A percentile compares a stretch with the other conserved stretches of the same genome.
Evolutionary conservation across 2,797 vertebrate genomes (phyloP).

Genomic region (Nannoperca australis): DNA sequence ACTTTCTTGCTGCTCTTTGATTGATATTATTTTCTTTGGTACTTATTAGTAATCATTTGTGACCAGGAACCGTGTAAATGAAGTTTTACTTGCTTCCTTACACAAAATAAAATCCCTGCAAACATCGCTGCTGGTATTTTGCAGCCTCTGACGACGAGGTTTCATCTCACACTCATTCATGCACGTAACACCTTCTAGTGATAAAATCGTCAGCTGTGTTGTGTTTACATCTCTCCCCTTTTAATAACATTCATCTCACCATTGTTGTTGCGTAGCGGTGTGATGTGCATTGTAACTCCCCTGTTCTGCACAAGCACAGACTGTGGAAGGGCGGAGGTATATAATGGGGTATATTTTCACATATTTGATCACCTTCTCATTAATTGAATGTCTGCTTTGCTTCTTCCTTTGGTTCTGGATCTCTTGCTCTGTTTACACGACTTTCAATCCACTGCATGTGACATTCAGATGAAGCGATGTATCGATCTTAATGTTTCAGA

Average conservation of each 20-base stretch:
- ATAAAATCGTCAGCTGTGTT: slow-evolving; percentile 1
- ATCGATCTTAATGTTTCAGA: neutral
- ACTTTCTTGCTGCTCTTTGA: neutral
- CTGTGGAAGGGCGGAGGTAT: neutral
- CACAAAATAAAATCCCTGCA: neutral
- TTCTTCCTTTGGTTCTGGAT: neutral
- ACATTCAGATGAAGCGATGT: neutral
- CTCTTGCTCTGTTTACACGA: neutral
- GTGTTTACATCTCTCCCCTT: slow-evolving; percentile 12
- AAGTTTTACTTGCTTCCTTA: neutral
- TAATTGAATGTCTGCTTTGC: neutral
- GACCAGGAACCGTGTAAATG: neutral
- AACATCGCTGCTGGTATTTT: slow-evolving; percentile 3
- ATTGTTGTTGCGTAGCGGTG: neutral
- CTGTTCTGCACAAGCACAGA: neutral
- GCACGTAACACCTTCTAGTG: slow-evolving; percentile 11
- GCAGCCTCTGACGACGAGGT: neutral
- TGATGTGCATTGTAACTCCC: neutral
- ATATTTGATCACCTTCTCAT: neutral
- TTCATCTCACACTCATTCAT: slow-evolving; percentile 35
- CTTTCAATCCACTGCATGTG: neutral
- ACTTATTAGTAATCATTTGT: neutral
- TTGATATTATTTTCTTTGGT: neutral
- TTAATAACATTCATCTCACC: slow-evolving; percentile 6
- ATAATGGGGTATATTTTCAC: neutral